Evolutionary conservation across 2,113 vertebrate species (phyloP), one percentile per base, ranked within the genome.

Genomic region (Salvelinus sp.): DNA sequence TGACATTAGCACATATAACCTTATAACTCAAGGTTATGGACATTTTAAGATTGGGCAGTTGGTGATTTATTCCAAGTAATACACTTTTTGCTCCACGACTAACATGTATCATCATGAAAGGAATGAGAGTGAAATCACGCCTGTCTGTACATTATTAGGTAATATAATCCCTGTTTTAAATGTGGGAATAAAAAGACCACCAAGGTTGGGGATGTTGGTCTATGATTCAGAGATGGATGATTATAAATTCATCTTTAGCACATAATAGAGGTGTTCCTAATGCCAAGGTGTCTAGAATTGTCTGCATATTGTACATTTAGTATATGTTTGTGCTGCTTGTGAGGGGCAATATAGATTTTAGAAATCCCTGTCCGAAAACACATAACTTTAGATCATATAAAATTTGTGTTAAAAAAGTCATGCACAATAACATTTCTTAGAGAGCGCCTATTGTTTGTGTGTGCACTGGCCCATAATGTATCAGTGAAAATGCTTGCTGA

Each of bases 1-100:
- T 83, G 72, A 74, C 65, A 77, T 85, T 64, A 78, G 48, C 75
- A 73, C 70, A 69, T 79, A 83, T 80, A 79, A 79, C 73, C 73
- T 78, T 81, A 82, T 86, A 89, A 87, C 76, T 90, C 83, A 88
- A 65, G 69, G 77, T 70, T 81, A 80, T 81, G 72, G 71, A 84
- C 75, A 73, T 82, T 85, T 83, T 84, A 75, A 86, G 78, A 86
- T 63, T 27, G 23, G 62, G 18, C 69, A 18, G 73, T 57, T 30
- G 44, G 60, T 81, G 72, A 89, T 89, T 90, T 82, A 87, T 86
- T 65, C 23, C 63, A n/a, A 16, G 18, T 80, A 84, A 82, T 82
- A 70, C 81, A 75, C 81, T 76, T 80, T 80, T 77, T 85, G 69
- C 77, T 73, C 38, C 79, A 87, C 71, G 81, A 84, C 30, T 69